A percentile compares a stretch with the other conserved stretches of the same genome.
Conservation (phyloP, 2,888 invertebrate species). For the Apodemia duryi region DNA sequence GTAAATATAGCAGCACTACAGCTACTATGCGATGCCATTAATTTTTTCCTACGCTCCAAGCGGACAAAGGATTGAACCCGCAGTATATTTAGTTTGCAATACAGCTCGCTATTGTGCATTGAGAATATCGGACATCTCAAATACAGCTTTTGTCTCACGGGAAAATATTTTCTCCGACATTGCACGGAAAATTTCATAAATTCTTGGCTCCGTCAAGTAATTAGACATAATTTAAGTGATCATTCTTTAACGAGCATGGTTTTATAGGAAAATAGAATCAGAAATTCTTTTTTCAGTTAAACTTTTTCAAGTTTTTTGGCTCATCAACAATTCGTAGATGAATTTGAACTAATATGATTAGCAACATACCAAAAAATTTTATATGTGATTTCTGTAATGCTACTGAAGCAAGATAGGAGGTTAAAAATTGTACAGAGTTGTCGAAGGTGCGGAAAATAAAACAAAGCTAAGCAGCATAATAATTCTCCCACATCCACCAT, state of each 20-base stretch:
- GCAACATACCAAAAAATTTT: too few relatives aligned
- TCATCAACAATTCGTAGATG: too few relatives aligned
- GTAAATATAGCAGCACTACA: background rate
- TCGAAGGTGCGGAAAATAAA: too few relatives aligned
- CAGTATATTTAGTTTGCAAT: background rate
- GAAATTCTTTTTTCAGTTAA: too few relatives aligned
- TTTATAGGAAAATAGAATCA: background rate
- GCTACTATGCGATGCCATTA: background rate
- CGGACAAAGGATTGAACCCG: background rate
- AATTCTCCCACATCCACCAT: too few relatives aligned
- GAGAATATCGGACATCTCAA: conserved; percentile 8
- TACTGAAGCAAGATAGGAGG: too few relatives aligned
- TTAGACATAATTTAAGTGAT: background rate
- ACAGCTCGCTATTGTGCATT: conserved; percentile 3
- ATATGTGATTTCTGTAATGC: too few relatives aligned
- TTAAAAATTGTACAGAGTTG: too few relatives aligned
- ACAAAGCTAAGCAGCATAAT: too few relatives aligned
- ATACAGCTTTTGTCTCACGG: conserved; percentile 5
- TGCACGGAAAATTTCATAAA: background rate
- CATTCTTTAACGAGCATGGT: background rate
- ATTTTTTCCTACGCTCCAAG: background rate
- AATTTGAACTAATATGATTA: too few relatives aligned
- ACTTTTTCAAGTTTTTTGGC: too few relatives aligned
- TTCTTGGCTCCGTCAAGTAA: background rate
- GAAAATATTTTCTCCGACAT: background rate